Percentiles rank a stretch among this genome's conserved stretches.
Evolutionary conservation across 1,140 invertebrate genomes (phyloP).

Genomic region (Geopemphigus sp.): DNA sequence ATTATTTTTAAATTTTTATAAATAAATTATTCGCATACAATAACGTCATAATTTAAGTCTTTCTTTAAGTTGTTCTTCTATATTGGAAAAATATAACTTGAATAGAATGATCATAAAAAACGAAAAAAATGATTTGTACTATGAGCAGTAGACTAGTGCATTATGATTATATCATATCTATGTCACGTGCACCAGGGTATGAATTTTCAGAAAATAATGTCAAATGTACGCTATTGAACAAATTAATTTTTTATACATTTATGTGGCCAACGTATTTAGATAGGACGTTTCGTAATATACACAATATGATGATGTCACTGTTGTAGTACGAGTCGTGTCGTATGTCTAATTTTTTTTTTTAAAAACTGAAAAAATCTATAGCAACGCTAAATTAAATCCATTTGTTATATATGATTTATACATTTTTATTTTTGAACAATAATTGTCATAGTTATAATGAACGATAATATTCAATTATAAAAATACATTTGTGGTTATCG

Average conservation of each 20-base stretch:
- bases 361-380: slow-evolving; percentile 19
- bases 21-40: slow-evolving; percentile 4
- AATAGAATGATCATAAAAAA: not conserved
- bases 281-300: slow-evolving; percentile 46
- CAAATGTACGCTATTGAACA: slow-evolving; percentile 13
- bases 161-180: slow-evolving; percentile 38
- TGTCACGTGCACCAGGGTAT: slow-evolving; percentile 13
- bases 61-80: not conserved
- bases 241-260: slow-evolving; percentile 12
- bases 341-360: slow-evolving; percentile 14
- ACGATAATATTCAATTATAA: not conserved
- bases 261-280: slow-evolving; percentile 11
- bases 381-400: not conserved
- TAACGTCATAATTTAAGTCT: not conserved
- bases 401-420: too few species aligned
- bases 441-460: too few species aligned
- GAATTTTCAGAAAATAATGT: slow-evolving; percentile 42
- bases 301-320: slow-evolving; percentile 46
- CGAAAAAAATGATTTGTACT: not conserved
- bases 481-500: slow-evolving; percentile 1
- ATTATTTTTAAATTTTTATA: not conserved
- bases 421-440: not conserved
- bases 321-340: slow-evolving; percentile 13
- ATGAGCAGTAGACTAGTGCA: slow-evolving; percentile 2
- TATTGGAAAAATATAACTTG: not conserved